Base-by-base conservation (phyloP, 92 coral and sea anemone genomes). In the Parazoanthus atlanticus region DNA sequence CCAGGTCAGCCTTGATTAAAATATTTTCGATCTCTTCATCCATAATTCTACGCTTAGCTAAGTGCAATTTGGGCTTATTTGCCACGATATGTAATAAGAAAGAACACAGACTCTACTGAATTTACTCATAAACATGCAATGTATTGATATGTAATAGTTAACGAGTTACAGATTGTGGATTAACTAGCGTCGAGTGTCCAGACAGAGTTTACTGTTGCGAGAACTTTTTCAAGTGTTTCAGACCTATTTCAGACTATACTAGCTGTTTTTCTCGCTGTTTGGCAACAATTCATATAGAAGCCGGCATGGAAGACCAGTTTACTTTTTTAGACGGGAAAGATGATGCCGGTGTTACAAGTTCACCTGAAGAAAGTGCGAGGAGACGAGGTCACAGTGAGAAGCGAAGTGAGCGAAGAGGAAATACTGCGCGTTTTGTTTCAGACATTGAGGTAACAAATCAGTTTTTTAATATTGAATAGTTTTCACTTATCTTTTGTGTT, bases 1-100 rank as follows among this genome's bases (percentile, higher is more conserved):
- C 86, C 74, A 82, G 86, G 70, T 82, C 86, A 65, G 86, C 86
- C 23, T 82, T 70, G 40, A 9, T 25, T 61, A 82, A 82, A 82
- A 82, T 28, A 82, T 40, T 11, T 65, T 82, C 49, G 86, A 82
- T 82, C 23, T 25, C 49, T 25, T 64, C 41, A 38, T 82, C 74
- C 86, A 82, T 82, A 26, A 23, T 61, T 82, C 10, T 82, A 31
- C 61, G 19, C n/a, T 29, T 61, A 83, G 10, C 30, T 6, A 83
- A 61, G 40, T 28, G 34, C 77, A 71, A 12, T 71, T 30, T 71
- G 76, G 5, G n/a, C n/a, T n/a, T n/a, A n/a, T n/a, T n/a, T n/a
- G n/a, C n/a, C n/a, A n/a, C n/a, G n/a, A n/a, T n/a, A n/a, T n/a
- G n/a, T n/a, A n/a, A n/a, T n/a, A n/a, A n/a, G n/a, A n/a, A n/a